phyloP scores from a whole-genome alignment of 2,797 vertebrate genomes.

The Myotis pilosus region DNA sequence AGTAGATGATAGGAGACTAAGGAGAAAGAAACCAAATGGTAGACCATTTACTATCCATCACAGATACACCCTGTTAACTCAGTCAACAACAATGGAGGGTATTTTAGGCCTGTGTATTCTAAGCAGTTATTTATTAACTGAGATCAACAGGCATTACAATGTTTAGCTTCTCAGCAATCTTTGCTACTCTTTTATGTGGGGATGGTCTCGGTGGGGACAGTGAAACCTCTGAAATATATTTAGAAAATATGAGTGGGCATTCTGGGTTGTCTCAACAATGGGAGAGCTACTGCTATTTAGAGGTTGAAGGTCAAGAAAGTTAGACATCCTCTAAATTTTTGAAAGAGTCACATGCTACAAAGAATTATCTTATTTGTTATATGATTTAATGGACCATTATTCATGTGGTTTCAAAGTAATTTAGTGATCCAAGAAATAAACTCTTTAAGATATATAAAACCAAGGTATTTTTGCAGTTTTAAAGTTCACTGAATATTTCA shows the following conservation, averaged over 20 bases:
- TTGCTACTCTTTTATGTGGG: neutral
- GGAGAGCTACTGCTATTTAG: neutral
- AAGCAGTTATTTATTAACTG: neutral
- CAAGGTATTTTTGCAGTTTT: neutral
- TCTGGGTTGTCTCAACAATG: neutral
- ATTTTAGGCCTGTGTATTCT: neutral
- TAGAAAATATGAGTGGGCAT: neutral
- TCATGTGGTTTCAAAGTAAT: neutral
- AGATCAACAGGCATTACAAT: neutral
- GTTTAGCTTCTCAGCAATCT: neutral
- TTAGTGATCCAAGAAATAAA: neutral
- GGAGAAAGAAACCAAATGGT: neutral
- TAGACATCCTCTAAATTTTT: neutral
- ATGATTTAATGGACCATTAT: neutral
- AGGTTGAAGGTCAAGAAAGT: neutral
- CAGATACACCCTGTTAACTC: neutral
- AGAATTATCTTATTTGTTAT: neutral
- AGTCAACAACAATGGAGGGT: neutral
- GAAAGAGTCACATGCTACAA: neutral
- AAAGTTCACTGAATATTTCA: slow-evolving; percentile 21
- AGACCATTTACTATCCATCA: neutral
- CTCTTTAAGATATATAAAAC: neutral
- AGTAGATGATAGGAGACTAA: neutral
- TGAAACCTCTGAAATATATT: neutral
- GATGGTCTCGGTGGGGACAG: neutral